A percentile compares a stretch with the other conserved stretches of the same genome.
Evolutionary conservation across 2,888 invertebrate species (phyloP).

Genomic region (Dioctria rufipes): DNA sequence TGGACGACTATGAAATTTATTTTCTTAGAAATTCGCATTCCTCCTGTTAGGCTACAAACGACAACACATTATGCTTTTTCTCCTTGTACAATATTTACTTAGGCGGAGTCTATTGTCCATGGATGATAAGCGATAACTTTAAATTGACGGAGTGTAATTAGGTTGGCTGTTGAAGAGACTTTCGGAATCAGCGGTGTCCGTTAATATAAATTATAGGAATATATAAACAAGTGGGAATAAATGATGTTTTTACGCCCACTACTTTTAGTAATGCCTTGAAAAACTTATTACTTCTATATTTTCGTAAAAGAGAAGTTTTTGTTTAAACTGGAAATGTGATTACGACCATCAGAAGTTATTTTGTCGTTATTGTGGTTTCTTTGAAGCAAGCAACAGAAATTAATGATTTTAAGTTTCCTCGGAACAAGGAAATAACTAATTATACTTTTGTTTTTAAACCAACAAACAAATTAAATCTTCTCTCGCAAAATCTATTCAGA

Average conservation of each 20-base stretch:
- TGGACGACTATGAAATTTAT: slow-evolving; percentile 41
- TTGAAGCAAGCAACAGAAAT: no score
- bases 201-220: slow-evolving; percentile 21
- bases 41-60: slow-evolving; percentile 15
- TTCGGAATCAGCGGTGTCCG: slow-evolving; percentile 4
- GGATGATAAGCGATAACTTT: slow-evolving; percentile 47
- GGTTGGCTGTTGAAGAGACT: slow-evolving; percentile 29
- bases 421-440: no score
- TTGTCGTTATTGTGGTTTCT: no score
- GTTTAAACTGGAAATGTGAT: no score
- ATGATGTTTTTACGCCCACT: not conserved
- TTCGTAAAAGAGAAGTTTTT: no score
- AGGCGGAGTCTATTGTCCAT: slow-evolving; percentile 29
- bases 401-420: no score
- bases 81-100: slow-evolving; percentile 22
- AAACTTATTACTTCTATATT: no score
- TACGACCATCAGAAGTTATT: no score
- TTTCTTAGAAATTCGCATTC: slow-evolving; percentile 29
- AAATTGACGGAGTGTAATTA: slow-evolving; percentile 40
- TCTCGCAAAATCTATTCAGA: no score
- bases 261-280: no score
- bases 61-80: slow-evolving; percentile 18
- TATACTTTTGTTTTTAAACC: no score
- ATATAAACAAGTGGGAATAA: slow-evolving; percentile 12
- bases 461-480: no score